phyloP scores from a whole-genome alignment of 2,113 vertebrate species.

The Steatornis caripensis region DNA sequence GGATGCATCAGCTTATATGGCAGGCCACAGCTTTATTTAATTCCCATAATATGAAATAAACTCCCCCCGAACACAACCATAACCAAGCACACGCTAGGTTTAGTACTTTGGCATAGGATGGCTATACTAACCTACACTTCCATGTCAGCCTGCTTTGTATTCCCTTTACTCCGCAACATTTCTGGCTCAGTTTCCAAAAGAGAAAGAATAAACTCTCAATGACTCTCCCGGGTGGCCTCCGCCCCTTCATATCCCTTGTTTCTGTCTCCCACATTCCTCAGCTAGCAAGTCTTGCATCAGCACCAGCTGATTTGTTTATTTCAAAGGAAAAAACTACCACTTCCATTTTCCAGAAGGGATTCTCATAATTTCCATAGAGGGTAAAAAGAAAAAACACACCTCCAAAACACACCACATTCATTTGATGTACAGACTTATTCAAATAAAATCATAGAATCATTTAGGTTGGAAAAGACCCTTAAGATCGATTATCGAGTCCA shows the following conservation, averaged over 20 bases:
- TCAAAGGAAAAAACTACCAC: not conserved
- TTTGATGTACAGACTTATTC: not conserved
- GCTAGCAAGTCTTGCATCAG: not conserved
- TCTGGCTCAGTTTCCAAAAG: not conserved
- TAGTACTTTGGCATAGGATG: not conserved
- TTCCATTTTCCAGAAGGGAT: not conserved
- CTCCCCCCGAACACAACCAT: not conserved
- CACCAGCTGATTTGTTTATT: not conserved
- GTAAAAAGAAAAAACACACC: not conserved
- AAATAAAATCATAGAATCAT: not conserved
- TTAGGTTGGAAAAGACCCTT: no score
- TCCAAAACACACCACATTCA: not conserved
- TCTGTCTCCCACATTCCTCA: not conserved
- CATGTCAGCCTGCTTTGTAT: not conserved
- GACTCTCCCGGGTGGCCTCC: not conserved
- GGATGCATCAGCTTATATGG: not conserved
- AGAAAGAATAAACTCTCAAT: not conserved
- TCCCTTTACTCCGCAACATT: not conserved
- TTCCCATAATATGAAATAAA: not conserved
- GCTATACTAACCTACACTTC: not conserved
- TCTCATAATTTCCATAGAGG: rapidly evolving
- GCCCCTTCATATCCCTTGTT: not conserved
- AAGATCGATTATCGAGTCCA: no score
- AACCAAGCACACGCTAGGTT: not conserved
- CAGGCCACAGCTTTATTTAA: not conserved